Evolutionary conservation across 2,797 vertebrate genomes (phyloP).

Genomic region (Eleutherodactylus coqui): DNA sequence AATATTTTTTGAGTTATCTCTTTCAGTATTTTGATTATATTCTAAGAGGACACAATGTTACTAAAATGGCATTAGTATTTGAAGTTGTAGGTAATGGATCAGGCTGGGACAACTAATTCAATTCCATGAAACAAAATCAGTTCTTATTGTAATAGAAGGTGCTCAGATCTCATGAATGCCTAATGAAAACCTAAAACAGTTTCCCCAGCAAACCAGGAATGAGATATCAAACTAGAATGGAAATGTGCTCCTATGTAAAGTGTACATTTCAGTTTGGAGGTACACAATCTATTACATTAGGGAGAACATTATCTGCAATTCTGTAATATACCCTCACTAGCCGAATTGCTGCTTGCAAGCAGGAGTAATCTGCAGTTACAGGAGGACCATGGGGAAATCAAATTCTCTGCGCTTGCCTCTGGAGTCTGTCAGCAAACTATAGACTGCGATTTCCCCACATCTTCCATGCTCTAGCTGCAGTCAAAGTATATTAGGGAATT

Average conservation of each 20-base stretch:
- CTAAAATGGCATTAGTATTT: neutral
- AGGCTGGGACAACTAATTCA: neutral
- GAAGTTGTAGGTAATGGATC: neutral
- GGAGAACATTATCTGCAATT: conserved; percentile 25
- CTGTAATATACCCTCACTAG: conserved; percentile 18
- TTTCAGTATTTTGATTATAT: neutral
- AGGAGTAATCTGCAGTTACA: conserved; percentile 26
- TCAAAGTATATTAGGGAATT: neutral
- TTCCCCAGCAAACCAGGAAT: conserved; percentile 11
- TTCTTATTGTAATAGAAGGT: conserved; percentile 1
- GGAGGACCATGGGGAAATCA: conserved; percentile 19
- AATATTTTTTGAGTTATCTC: too few species aligned
- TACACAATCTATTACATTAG: conserved; percentile 11
- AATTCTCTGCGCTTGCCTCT: conserved; percentile 3
- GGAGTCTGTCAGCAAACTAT: conserved; percentile 18
- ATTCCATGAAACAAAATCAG: neutral
- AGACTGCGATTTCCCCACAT: conserved; percentile 19
- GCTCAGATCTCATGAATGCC: conserved; percentile 13
- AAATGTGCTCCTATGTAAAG: conserved; percentile 18
- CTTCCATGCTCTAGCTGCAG: conserved; percentile 3
- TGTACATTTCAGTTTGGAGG: conserved; percentile 15
- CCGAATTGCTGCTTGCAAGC: conserved; percentile 7
- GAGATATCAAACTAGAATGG: conserved; percentile 15
- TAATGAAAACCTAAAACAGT: neutral
- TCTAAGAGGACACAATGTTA: neutral